Percentiles rank a stretch among this genome's conserved stretches.
Evolutionary conservation across 2,797 vertebrate genomes (phyloP).

Genomic region (Schizothorax lantsangensis): DNA sequence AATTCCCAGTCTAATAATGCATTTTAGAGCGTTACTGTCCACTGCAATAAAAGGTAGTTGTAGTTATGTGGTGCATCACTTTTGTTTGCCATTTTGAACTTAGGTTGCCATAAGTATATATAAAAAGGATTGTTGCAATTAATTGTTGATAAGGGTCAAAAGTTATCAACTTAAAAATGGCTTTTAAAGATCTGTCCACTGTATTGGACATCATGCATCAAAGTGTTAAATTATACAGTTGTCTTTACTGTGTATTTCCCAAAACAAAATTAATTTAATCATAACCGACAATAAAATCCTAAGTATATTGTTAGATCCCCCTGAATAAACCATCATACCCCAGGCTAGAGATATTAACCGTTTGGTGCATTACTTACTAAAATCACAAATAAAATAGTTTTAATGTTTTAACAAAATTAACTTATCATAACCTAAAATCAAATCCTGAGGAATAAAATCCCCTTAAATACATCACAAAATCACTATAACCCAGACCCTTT

Average conservation of each 20-base stretch:
- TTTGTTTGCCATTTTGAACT: constrained; percentile 9
- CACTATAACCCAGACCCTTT: not conserved
- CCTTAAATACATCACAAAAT: not conserved
- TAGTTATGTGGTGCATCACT: constrained; percentile 4
- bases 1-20: not conserved
- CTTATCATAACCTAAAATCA: not conserved
- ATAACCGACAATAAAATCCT: not conserved
- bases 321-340: not conserved
- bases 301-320: not conserved
- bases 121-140: not conserved
- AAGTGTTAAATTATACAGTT: not conserved
- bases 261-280: not conserved
- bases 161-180: not conserved
- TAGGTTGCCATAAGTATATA: not conserved
- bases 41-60: constrained; percentile 20
- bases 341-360: not conserved
- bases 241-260: not conserved
- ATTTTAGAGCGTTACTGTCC: not conserved
- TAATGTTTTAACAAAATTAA: no score
- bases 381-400: not conserved
- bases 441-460: not conserved
- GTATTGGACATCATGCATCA: not conserved
- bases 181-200: not conserved
- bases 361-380: no score
- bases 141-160: not conserved